These are phyloP conservation scores for Gandaritis pyraliata DNA, from an alignment of 2,888 invertebrate genomes.

Conservation along the genomic window DNA sequence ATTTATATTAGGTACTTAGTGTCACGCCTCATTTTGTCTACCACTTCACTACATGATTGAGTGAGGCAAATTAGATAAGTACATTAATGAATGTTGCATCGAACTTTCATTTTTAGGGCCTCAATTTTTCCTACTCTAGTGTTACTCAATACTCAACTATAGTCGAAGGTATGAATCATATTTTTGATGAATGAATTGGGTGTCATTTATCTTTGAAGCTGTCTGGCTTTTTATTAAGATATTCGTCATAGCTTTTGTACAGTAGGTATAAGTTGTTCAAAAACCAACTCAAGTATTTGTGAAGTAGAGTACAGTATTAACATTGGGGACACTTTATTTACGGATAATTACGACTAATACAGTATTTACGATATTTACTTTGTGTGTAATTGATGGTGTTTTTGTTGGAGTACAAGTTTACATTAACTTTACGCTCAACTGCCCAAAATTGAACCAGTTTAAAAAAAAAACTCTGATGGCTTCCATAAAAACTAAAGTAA, in stretches of 20 bases:
- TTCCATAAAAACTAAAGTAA: no score
- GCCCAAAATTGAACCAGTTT: no score
- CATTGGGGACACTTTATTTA: constrained; percentile 48
- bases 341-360: no score
- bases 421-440: no score
- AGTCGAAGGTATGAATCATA: constrained; percentile 39
- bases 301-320: no score
- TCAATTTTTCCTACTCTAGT: constrained; percentile 40
- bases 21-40: constrained; percentile 60
- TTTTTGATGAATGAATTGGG: constrained; percentile 32
- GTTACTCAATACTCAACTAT: constrained; percentile 38
- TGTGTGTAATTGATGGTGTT: constrained; percentile 58
- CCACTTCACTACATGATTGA: constrained; percentile 65
- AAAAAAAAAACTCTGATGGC: no score
- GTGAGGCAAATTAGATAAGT: constrained; percentile 77
- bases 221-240: constrained; percentile 13
- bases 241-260: constrained; percentile 16
- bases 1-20: constrained; percentile 68
- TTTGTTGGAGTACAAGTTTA: constrained; percentile 7
- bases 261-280: not conserved
- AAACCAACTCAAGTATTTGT: constrained; percentile 3
- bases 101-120: constrained; percentile 75
- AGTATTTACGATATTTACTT: no score
- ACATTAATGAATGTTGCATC: constrained; percentile 60
- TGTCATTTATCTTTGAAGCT: constrained; percentile 22